phyloP scores from a whole-genome alignment of 1,140 invertebrate genomes.

The Euwallacea fornicatus region DNA sequence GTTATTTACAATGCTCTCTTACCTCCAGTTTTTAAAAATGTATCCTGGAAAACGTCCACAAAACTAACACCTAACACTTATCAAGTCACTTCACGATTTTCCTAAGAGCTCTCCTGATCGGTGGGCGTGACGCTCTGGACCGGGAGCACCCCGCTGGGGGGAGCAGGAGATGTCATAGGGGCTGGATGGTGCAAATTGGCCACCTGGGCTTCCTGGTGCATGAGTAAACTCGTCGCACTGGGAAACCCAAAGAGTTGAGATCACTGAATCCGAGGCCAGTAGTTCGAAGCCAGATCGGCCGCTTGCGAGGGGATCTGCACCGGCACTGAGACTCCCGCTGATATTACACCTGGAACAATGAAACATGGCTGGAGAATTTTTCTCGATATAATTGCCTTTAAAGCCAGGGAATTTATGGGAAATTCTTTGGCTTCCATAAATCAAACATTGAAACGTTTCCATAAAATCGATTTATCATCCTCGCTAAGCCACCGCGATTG shows the following conservation, averaged over 20 bases:
- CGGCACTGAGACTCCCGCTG: slow-evolving; percentile 95
- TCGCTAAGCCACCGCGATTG: slow-evolving; percentile 31
- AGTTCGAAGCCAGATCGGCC: slow-evolving; percentile 84
- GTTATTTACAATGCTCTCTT: not conserved
- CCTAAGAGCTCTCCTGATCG: slow-evolving; percentile 37
- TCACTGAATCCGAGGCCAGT: slow-evolving; percentile 97
- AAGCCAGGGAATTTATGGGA: not conserved
- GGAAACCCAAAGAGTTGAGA: slow-evolving; percentile 70
- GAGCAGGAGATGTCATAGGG: slow-evolving; percentile 53
- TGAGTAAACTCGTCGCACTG: slow-evolving; percentile 62
- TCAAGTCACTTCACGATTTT: not conserved
- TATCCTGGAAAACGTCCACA: not conserved
- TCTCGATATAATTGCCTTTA: slow-evolving; percentile 29
- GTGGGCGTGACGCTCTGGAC: slow-evolving; percentile 32
- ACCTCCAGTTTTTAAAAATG: not conserved
- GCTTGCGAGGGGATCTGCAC: slow-evolving; percentile 94
- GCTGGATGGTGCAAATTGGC: slow-evolving; percentile 41
- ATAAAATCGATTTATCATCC: slow-evolving; percentile 34
- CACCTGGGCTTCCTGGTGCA: slow-evolving; percentile 63
- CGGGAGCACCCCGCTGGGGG: slow-evolving; percentile 44
- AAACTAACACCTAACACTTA: not conserved
- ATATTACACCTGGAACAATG: slow-evolving; percentile 81
- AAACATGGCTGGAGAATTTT: not conserved
- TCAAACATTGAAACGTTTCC: slow-evolving; percentile 28
- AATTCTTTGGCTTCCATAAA: slow-evolving; percentile 20